A percentile compares a stretch with the other conserved stretches of the same genome.
Conservation (phyloP, 2,113 vertebrate species). For the Micromys minutus region DNA sequence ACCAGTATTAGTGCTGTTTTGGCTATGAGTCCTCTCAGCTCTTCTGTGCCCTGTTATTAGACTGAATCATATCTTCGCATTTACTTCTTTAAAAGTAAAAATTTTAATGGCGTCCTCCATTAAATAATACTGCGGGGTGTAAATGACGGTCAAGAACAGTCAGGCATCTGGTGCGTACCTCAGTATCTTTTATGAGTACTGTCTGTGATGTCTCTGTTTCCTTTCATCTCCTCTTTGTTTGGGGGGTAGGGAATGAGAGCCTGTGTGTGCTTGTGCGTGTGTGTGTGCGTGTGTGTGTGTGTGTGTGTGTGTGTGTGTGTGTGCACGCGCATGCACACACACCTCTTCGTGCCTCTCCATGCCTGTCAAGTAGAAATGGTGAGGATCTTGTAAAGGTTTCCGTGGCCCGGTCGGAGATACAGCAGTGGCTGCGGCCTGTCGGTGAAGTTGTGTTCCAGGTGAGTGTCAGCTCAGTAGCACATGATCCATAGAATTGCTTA, state of each 20-base stretch:
- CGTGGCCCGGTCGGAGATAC: background rate
- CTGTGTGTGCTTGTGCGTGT: background rate
- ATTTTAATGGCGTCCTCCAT: background rate
- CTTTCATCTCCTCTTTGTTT: background rate
- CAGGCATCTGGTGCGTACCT: background rate
- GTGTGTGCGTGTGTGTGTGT: background rate
- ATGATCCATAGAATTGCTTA: background rate
- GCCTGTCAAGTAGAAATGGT: background rate
- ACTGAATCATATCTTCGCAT: background rate
- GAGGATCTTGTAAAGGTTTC: background rate
- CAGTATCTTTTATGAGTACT: background rate
- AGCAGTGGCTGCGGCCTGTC: background rate
- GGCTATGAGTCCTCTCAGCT: background rate
- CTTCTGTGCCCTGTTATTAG: background rate
- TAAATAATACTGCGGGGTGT: background rate
- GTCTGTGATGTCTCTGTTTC: background rate
- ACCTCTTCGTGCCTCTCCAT: background rate
- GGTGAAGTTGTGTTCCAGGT: background rate
- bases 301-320: background rate
- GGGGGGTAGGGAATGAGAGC: background rate
- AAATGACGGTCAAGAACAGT: background rate
- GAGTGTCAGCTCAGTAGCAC: background rate
- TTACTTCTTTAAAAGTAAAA: slow-evolving; percentile 1
- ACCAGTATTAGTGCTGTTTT: background rate
- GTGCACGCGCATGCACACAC: background rate